These are phyloP conservation scores for Bursaphelenchus okinawaensis DNA, from an alignment of 2,888 invertebrate genomes.

Conservation along the genomic window DNA sequence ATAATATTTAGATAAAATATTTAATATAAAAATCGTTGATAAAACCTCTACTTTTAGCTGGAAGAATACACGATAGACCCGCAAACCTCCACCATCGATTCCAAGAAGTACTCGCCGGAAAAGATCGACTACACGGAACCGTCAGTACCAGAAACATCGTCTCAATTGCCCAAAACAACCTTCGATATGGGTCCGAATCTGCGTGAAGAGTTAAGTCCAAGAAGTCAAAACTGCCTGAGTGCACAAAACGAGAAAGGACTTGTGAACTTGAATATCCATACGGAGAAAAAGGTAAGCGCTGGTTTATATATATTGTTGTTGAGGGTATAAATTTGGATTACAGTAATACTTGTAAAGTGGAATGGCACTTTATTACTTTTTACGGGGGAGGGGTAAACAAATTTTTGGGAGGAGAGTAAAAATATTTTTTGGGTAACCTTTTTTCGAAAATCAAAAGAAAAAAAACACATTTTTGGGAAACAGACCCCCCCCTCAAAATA, in stretches of 20 bases:
- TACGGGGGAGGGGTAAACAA: no score
- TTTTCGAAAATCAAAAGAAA: no score
- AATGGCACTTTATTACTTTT: no score
- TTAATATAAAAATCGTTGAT: no score
- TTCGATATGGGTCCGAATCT: conserved; percentile 28
- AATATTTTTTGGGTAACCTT: no score
- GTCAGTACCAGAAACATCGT: background rate
- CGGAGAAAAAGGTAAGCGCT: conserved; percentile 29
- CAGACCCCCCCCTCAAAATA: no score
- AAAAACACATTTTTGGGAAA: no score
- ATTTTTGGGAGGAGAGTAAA: no score
- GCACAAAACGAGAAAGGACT: conserved; percentile 38
- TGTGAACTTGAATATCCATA: conserved; percentile 33
- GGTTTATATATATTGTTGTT: conserved; percentile 51
- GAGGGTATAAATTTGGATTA: conserved; percentile 49
- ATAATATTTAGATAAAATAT: no score
- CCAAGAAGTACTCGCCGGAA: conserved; percentile 5
- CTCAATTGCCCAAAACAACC: conserved; percentile 13
- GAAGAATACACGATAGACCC: conserved; percentile 17
- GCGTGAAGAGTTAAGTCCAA: conserved; percentile 28
- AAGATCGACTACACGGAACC: background rate
- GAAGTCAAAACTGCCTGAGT: conserved; percentile 27
- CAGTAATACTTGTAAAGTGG: no score
- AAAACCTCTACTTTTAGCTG: conserved; percentile 5
- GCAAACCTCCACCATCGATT: background rate